Evolutionary conservation across 2,888 invertebrate species (phyloP), one percentile per base, ranked within the genome.

Genomic region (Venusia cambrica): DNA sequence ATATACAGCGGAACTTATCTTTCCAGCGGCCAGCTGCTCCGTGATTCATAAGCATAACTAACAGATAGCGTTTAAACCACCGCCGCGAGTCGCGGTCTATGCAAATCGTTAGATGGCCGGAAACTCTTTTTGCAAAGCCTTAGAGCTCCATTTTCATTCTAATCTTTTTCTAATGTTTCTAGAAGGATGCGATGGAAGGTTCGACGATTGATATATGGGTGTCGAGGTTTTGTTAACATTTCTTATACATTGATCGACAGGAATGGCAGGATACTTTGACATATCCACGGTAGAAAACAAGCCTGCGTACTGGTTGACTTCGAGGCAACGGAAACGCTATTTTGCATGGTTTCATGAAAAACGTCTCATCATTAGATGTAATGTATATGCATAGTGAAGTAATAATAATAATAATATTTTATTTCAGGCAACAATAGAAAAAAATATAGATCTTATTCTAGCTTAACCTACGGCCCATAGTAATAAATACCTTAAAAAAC

Each of bases 1-100:
- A 76, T 74, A 71, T 72, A 54, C 71, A 54, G 58, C 66, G 80
- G 81, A 83, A 81, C 81, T 75, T 78, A 83, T 81, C 81, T 81
- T 79, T 81, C 74, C 62, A 59, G 56, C 60, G 60, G 60, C 69
- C 78, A 73, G 75, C 57, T 68, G 73, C 73, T 51, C 51, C 41
- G 66, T 78, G 79, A 75, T 77, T 75, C 77, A 77, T 74, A n/a
- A n/a, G n/a, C n/a, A n/a, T n/a, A 69, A 64, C 61, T 51, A 49
- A 54, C 48, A 57, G 65, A 70, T 68, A 68, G 53, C 51, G 58
- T 68, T 67, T 73, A 66, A 70, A 62, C 65, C 59, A 52, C 57
- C 48, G 70, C 73, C 67, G 47, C 47, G 54, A 57, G 58, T 47
- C 49, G 53, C 45, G 31, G 39, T 33, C 26, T 29, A 42, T 49